Evolutionary conservation across 2,113 vertebrate genomes (phyloP), one percentile per base, ranked within the genome.

Genomic region (Craseonycteris thonglongyai): DNA sequence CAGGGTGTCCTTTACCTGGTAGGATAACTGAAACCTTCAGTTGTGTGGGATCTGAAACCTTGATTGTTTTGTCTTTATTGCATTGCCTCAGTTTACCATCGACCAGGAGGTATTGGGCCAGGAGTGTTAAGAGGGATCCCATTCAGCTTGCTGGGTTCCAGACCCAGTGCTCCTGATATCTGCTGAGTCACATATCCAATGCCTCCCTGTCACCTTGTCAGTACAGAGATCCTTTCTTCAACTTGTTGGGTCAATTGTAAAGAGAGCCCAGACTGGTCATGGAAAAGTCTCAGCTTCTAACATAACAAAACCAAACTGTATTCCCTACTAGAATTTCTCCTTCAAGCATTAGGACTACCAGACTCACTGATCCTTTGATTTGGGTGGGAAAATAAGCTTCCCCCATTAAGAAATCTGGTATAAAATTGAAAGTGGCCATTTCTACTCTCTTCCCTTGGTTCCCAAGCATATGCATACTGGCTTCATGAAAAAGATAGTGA

Each of bases 391-490:
- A 68, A 72, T 40, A 35, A 51, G 88, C 45, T 88, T 81, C 68
- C 65, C 14, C 33, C 9, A 26, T 63, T 3, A 74, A 61, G 33
- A 30, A 76, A 71, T 35, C 72, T 71, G 40, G 30, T 54, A 19
- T 45, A 63, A 89, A 58, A 63, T 33, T 76, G 38, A 75, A 86
- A 96, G 72, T 26, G 66, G 49, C 15, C 47, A 61, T 78, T 82
- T 78, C 18, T 33, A 26, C 11, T 19, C 0, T 5, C 0, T 63
- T 2, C 15, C 33, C 5, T 35, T 28, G 0, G 16, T 71, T 93
- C 16, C 6, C 19, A 84, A 63, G 22, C 28, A 21, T 30, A 12
- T 56, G 21, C 13, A 30, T 54, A n/a, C 80, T 66, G 49, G 3
- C 71, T 47, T 3, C 33, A 54, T 8, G 21, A 28, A 51, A 63